phyloP scores from a whole-genome alignment of 2,888 invertebrate genomes.

The Gryllus longicercus region DNA sequence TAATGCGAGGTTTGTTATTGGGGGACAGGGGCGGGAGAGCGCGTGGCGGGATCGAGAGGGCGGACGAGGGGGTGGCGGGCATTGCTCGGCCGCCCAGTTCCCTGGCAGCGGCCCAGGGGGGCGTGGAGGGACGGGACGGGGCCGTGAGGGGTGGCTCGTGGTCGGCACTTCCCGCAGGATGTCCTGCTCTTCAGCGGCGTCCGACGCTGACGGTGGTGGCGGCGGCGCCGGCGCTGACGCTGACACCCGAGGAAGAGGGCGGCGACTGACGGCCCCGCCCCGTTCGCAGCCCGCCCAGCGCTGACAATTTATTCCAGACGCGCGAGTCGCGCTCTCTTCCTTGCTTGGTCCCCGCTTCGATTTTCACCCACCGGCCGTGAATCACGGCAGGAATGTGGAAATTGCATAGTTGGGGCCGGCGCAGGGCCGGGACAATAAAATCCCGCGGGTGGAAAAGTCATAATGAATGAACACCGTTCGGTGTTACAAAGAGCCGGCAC shows the following conservation, averaged over 20 bases:
- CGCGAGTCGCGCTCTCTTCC: neutral
- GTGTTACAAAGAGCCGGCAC: conserved; percentile 31
- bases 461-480: conserved; percentile 36
- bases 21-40: neutral
- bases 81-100: neutral
- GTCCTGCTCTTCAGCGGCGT: neutral
- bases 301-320: conserved; percentile 3
- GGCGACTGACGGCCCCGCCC: neutral
- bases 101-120: neutral
- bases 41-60: neutral
- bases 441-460: conserved; percentile 33
- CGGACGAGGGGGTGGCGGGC: neutral
- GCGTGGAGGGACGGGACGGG: neutral
- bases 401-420: conserved; percentile 33
- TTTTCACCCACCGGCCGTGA: conserved; percentile 33
- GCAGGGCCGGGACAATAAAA: conserved; percentile 32
- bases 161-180: neutral
- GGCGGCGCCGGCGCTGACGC: neutral
- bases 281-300: neutral
- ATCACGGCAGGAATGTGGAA: conserved; percentile 34
- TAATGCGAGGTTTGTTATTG: conserved; percentile 9
- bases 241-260: neutral
- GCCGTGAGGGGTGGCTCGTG: neutral
- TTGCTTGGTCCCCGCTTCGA: conserved; percentile 26
- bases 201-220: neutral